Conservation (phyloP, 2,797 vertebrate species). For the Poeciliopsis infans region DNA sequence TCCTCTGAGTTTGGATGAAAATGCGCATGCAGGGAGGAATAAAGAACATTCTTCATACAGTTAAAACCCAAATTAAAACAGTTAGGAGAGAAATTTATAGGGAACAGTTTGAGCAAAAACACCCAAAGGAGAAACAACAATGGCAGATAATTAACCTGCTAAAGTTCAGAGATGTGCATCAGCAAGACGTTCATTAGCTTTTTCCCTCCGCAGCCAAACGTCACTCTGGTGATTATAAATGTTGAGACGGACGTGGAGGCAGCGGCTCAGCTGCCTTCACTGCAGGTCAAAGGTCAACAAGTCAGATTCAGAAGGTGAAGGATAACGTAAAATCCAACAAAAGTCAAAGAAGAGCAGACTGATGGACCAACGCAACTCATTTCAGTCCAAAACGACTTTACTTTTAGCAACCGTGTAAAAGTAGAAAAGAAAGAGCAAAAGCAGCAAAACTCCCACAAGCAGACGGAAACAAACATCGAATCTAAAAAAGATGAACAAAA, state of each 20-base stretch:
- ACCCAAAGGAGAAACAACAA: background rate
- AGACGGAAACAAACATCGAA: too few relatives aligned
- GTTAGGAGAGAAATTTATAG: background rate
- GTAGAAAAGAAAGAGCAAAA: background rate
- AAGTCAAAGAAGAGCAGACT: background rate
- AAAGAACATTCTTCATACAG: background rate
- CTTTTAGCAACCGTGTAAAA: background rate
- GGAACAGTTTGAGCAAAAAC: slow-evolving; percentile 1
- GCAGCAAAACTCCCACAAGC: too few relatives aligned
- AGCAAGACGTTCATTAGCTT: background rate
- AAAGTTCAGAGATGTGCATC: background rate
- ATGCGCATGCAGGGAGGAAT: background rate
- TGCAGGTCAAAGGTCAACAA: background rate
- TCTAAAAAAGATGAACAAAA: background rate
- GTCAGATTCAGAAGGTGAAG: background rate
- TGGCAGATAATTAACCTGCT: background rate
- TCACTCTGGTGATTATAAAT: background rate
- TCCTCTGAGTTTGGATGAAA: background rate
- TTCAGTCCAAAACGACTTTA: background rate
- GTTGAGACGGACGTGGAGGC: background rate
- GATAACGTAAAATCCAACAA: background rate
- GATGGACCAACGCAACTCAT: background rate
- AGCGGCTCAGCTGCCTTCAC: background rate
- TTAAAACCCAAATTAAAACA: background rate
- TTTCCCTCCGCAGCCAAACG: background rate